These are phyloP conservation scores for Cantharis rufa DNA, from an alignment of 2,888 invertebrate genomes.

Conservation along the genomic window DNA sequence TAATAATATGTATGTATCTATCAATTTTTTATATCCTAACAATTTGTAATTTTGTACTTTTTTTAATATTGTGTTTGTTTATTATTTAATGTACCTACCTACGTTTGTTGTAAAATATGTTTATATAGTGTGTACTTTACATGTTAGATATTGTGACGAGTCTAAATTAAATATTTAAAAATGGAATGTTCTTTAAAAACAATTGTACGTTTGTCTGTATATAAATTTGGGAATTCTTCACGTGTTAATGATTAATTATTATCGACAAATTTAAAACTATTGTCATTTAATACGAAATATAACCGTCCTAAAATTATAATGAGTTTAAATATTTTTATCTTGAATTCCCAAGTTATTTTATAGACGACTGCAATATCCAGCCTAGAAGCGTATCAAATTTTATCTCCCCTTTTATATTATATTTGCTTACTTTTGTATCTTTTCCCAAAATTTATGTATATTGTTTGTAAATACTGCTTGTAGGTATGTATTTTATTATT, in stretches of 20 bases:
- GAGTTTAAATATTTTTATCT: slow-evolving; percentile 18
- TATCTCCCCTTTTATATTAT: neutral
- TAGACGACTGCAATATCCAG: slow-evolving; percentile 33
- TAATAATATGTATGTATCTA: neutral
- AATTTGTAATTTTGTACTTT: neutral
- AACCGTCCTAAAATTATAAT: slow-evolving; percentile 50
- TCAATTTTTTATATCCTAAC: neutral
- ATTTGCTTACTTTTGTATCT: slow-evolving; percentile 14
- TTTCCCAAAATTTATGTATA: slow-evolving; percentile 20
- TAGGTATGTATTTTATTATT: slow-evolving; percentile 27
- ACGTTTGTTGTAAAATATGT: neutral
- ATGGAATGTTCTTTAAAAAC: slow-evolving; percentile 14
- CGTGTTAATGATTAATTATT: slow-evolving; percentile 26
- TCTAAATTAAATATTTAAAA: slow-evolving; percentile 18
- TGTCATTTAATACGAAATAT: slow-evolving; percentile 48
- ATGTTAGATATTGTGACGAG: slow-evolving; percentile 5
- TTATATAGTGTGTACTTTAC: neutral
- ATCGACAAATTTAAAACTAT: slow-evolving; percentile 24
- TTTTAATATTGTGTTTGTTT: neutral
- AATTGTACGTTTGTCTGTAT: slow-evolving; percentile 40
- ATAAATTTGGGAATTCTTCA: slow-evolving; percentile 42
- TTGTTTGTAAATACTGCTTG: slow-evolving; percentile 4
- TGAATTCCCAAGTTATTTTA: slow-evolving; percentile 40
- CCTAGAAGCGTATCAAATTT: slow-evolving; percentile 16
- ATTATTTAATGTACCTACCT: neutral